Evolutionary conservation across 30 jellyfish, hydroid and myxozoan genomes (phyloP), one percentile per base, ranked within the genome.

Genomic region (Aurelia aurita): DNA sequence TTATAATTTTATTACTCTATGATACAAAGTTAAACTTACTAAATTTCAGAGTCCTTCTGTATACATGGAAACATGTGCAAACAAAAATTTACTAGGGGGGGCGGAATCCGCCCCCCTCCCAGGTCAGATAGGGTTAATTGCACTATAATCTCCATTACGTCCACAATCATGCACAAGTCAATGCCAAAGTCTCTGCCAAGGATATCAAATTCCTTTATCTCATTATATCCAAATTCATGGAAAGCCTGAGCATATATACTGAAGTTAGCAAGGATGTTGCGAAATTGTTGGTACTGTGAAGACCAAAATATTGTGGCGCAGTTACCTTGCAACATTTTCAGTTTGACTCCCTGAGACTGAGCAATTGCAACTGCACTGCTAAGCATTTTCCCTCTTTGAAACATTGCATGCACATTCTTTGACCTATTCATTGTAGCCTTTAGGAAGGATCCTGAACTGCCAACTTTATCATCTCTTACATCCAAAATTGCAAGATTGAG

Each of bases 331-430:
- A 82, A 45, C 78, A 74, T 57, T 27, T 74, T 47, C 78, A 53
- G 20, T 31, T 34, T 49, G 25, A 74, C 21, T 58, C 60, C 60
- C 29, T 49, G 59, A 31, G 87, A 53, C 15, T 74, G 87, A 27
- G 87, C 76, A 74, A 74, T 22, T 4, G 80, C 87, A 9, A 74
- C 20, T 26, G 78, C 87, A 47, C 58, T 46, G 54, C 78, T 74
- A 47, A 74, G 39, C 87, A 74, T 74, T 57, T 74, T 74, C 63
- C 87, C 87, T 74, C 83, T 32, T 57, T 74, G 87, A 26, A 74
- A 74, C 76, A 49, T 74, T n/a, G 87, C 5, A 82, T 74, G 87
- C 58, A 74, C 57, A 21, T 49, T 57, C 87, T 46, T 74, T 21
- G 58, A 12, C 18, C 78, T 26, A 71, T 57, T 74, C 58, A 74